These are phyloP conservation scores for Coenobita brevimanus DNA, from an alignment of 1,140 invertebrate species.

Conservation along the genomic window DNA sequence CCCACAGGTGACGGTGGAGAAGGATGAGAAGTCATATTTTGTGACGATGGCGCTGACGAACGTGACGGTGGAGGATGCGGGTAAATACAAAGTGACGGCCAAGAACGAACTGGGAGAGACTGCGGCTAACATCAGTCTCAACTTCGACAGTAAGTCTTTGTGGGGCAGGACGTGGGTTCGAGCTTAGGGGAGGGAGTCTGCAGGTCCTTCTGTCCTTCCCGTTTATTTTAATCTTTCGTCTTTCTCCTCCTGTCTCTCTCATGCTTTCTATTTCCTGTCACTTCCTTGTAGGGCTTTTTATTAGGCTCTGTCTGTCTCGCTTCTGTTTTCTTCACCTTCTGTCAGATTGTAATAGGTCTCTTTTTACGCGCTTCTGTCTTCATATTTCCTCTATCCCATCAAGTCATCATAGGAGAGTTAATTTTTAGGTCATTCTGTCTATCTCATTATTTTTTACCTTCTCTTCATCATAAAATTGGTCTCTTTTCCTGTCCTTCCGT, in stretches of 20 bases:
- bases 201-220: neutral
- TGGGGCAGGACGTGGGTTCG: neutral
- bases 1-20: slow-evolving; percentile 86
- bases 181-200: no score
- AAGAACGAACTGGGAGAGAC: slow-evolving; percentile 97
- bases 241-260: neutral
- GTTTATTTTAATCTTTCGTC: neutral
- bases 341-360: no score
- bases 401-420: no score
- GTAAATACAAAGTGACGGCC: slow-evolving; percentile 96
- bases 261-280: neutral
- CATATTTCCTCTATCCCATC: neutral
- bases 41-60: slow-evolving; percentile 93
- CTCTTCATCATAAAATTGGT: no score
- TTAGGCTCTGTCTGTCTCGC: no score
- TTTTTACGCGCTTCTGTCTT: neutral
- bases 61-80: slow-evolving; percentile 96
- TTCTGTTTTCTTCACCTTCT: no score
- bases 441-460: neutral
- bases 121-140: slow-evolving; percentile 95
- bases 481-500: neutral
- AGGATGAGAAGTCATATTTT: slow-evolving; percentile 94
- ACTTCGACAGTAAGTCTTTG: slow-evolving; percentile 95
- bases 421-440: neutral
- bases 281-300: neutral